Conservation (phyloP, 2,888 invertebrate species). For the Argyresthia albistria region DNA sequence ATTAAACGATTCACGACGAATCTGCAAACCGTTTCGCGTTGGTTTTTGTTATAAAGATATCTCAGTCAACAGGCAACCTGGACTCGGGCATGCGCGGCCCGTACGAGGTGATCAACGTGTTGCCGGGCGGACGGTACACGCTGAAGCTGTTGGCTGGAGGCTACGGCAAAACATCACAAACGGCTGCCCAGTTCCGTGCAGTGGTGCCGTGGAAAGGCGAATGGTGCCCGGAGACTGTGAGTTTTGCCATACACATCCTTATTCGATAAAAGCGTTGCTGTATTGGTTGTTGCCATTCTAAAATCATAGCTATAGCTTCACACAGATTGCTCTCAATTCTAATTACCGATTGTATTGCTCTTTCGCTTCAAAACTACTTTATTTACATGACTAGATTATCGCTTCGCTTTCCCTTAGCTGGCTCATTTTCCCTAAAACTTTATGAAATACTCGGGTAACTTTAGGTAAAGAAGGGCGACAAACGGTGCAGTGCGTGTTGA, state of each 20-base stretch:
- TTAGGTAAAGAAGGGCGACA: neutral
- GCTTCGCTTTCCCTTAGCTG: neutral
- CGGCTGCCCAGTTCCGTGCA: neutral
- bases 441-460: neutral
- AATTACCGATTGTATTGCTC: neutral
- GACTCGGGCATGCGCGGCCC: slow-evolving; percentile 10
- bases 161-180: neutral
- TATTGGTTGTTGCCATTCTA: neutral
- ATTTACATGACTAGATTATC: neutral
- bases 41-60: slow-evolving; percentile 7
- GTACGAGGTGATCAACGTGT: slow-evolving; percentile 5
- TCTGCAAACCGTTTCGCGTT: neutral
- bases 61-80: slow-evolving; percentile 7
- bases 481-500: neutral
- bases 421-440: neutral
- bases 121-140: slow-evolving; percentile 8
- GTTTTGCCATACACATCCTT: neutral
- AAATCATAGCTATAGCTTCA: neutral
- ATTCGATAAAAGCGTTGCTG: neutral
- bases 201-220: slow-evolving; percentile 1
- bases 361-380: neutral
- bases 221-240: slow-evolving; percentile 1
- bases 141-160: slow-evolving; percentile 2
- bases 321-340: no score
- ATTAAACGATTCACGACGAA: neutral